Percentiles rank a stretch among this genome's conserved stretches.
phyloP scores from a whole-genome alignment of 2,113 vertebrate species.

The Channa argus region DNA sequence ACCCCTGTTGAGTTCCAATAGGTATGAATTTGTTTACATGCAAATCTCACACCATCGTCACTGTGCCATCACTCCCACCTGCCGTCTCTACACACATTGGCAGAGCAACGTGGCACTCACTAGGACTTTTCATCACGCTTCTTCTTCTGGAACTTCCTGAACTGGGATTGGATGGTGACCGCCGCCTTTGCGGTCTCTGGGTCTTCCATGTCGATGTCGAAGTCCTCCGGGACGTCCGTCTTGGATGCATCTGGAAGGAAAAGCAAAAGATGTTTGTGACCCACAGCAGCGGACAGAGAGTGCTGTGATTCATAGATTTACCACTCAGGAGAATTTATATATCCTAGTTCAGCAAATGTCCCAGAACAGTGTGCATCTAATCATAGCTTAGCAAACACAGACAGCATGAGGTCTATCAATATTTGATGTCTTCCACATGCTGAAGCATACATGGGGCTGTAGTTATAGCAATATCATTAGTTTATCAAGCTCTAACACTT shows the following conservation, averaged over 20 bases:
- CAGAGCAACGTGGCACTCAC: constrained; percentile 87
- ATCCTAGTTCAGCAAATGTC: too few species aligned
- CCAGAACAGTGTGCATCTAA: too few species aligned
- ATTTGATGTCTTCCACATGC: too few species aligned
- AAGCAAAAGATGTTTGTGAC: constrained; percentile 33
- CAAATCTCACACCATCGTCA: constrained; percentile 76
- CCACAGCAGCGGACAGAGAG: neutral
- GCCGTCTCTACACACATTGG: constrained; percentile 77
- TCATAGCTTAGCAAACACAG: too few species aligned
- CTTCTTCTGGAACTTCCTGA: constrained; percentile 99
- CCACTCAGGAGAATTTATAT: too few species aligned
- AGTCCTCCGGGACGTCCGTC: constrained; percentile 92
- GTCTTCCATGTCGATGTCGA: constrained; percentile 98
- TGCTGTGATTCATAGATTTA: neutral
- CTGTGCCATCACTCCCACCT: constrained; percentile 81
- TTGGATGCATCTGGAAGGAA: constrained; percentile 89
- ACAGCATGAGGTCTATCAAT: too few species aligned
- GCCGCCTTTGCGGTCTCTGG: constrained; percentile 97
- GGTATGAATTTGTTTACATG: constrained; percentile 84
- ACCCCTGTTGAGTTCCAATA: constrained; percentile 69
- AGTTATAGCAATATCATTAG: too few species aligned
- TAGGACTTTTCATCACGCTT: constrained; percentile 92
- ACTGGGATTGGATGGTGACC: constrained; percentile 98
- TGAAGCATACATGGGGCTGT: too few species aligned
- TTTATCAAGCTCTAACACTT: too few species aligned